Percentiles rank a stretch among this genome's conserved stretches.
Evolutionary conservation across 2,888 invertebrate genomes (phyloP).

Genomic region (Drosophila putrida): DNA sequence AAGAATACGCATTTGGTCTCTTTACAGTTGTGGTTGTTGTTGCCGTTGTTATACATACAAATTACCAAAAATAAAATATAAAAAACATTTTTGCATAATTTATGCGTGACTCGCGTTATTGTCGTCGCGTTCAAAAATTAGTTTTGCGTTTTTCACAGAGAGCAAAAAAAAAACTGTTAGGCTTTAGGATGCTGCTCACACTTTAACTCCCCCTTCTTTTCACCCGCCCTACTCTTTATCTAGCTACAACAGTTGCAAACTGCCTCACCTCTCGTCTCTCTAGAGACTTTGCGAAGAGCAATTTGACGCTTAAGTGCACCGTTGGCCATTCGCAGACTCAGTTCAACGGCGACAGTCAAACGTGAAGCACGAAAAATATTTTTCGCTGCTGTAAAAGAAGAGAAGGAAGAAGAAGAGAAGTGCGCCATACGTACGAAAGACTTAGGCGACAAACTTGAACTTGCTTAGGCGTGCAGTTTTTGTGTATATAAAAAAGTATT

Average conservation of each 20-base stretch:
- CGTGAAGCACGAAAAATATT: slow-evolving; percentile 74
- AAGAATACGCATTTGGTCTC: slow-evolving; percentile 50
- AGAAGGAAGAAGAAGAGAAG: slow-evolving; percentile 18
- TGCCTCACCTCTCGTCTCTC: slow-evolving; percentile 6
- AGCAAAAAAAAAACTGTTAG: slow-evolving; percentile 32
- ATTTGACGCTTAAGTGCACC: slow-evolving; percentile 81
- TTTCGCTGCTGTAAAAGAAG: neutral
- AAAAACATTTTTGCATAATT: slow-evolving; percentile 60
- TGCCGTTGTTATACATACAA: slow-evolving; percentile 32
- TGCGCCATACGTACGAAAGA: slow-evolving; percentile 59
- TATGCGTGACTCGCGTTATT: slow-evolving; percentile 43
- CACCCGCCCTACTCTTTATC: neutral
- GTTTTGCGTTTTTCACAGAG: slow-evolving; percentile 33
- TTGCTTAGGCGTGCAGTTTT: slow-evolving; percentile 60
- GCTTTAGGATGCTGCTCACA: slow-evolving; percentile 32
- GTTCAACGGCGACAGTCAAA: slow-evolving; percentile 83
- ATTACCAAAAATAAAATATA: slow-evolving; percentile 30
- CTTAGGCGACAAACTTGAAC: slow-evolving; percentile 83
- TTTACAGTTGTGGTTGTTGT: neutral
- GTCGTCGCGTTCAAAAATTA: slow-evolving; percentile 39
- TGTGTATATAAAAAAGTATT: slow-evolving; percentile 16
- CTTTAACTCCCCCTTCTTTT: neutral
- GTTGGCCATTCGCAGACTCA: slow-evolving; percentile 79
- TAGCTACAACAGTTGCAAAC: slow-evolving; percentile 15
- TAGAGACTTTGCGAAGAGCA: slow-evolving; percentile 51